Base-by-base conservation (phyloP, 2,797 vertebrate genomes). In the Nyctibius grandis region DNA sequence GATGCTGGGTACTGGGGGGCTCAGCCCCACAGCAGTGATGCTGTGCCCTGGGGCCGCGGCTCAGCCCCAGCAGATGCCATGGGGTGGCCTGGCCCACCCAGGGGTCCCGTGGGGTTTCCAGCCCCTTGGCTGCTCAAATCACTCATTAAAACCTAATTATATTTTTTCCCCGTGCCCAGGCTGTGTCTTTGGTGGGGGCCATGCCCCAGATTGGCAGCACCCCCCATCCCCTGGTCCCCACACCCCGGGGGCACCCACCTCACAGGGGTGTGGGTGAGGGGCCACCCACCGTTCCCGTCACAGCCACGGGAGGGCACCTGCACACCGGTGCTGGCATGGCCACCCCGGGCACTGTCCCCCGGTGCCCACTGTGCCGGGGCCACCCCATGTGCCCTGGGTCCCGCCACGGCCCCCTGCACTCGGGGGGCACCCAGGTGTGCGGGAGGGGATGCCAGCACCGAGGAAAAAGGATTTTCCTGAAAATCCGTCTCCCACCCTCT, bases 321-420 rank as follows among this genome's bases (percentile, higher is more conserved):
- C 59, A 63, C 51, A 26, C 22, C 0, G 0, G 40, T 25, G 29
- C 54, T 81, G 57, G 44, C 19, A 0, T 31, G 48, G 44, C 44
- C 74, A 42, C 48, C 21, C 31, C 3, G 1, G 50, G 14, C 67
- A 29, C 34, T 2, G 1, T 45, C 6, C n/a, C 16, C 28, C 0
- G 0, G 5, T 48, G 40, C 33, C 59, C 4, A 2, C 59, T 64
- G 17, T 0, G 0, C 18, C 0, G 0, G 12, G 20, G 3, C 16
- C 59, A 38, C 4, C 0, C 25, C 31, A 0, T 21, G 47, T 3
- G 4, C 40, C 36, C 48, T 14, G 6, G 23, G 25, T 38, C 25
- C 50, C 17, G 11, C 31, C 40, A 21, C 4, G 4, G 12, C 18
- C 28, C 45, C 21, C 47, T 28, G 42, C 8, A 4, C 47, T 40